A percentile compares a stretch with the other conserved stretches of the same genome.
phyloP scores from a whole-genome alignment of 2,797 vertebrate genomes.

The Darevskia mixta region DNA sequence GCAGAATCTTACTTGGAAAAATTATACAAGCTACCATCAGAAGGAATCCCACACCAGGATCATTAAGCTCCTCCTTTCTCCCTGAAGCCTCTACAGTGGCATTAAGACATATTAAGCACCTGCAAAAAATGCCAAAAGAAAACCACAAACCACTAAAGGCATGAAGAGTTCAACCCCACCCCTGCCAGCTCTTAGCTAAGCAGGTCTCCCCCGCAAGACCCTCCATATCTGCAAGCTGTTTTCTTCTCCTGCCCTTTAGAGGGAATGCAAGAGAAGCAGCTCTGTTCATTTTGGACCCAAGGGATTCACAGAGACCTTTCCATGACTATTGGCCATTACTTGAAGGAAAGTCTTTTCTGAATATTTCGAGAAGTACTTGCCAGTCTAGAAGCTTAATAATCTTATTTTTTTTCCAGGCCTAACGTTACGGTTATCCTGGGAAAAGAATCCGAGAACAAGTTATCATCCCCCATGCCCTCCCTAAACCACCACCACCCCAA shows the following conservation, averaged over 20 bases:
- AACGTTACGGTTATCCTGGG: conserved; percentile 62
- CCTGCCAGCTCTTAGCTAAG: neutral
- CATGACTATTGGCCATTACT: too few relatives aligned
- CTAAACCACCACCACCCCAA: neutral
- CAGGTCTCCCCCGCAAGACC: neutral
- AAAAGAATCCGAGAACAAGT: conserved; percentile 62
- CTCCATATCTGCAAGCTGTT: neutral
- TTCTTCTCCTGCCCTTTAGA: neutral
- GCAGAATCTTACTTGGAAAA: conserved; percentile 72
- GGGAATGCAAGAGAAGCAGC: neutral
- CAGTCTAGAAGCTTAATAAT: conserved; percentile 58
- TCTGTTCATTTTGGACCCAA: neutral
- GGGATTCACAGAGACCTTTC: neutral
- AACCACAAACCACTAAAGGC: conserved; percentile 63
- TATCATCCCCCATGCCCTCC: conserved; percentile 64
- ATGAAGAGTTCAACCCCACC: neutral
- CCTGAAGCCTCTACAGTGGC: conserved; percentile 72
- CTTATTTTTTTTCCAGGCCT: conserved; percentile 57
- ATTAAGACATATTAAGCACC: conserved; percentile 67
- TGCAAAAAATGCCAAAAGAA: conserved; percentile 76
- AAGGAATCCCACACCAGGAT: conserved; percentile 70
- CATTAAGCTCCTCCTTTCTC: conserved; percentile 73
- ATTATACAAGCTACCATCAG: conserved; percentile 73
- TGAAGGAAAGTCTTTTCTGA: neutral
- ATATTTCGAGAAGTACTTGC: conserved; percentile 64